Evolutionary conservation across 2,888 invertebrate genomes (phyloP).

Genomic region (Xestobium rufovillosum): DNA sequence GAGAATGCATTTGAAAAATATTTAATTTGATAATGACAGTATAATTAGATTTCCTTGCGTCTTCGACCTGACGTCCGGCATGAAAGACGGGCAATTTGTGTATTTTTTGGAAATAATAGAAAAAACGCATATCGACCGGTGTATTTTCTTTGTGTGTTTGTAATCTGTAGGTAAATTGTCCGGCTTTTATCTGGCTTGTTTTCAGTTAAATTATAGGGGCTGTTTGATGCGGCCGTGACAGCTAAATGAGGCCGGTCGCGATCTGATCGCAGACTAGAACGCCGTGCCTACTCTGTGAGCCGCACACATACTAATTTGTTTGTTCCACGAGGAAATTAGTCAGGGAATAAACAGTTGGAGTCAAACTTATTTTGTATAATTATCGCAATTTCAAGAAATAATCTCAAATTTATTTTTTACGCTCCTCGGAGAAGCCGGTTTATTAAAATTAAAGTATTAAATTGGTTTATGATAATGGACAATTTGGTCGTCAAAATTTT

Average conservation of each 20-base stretch:
- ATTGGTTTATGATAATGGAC: too few species aligned
- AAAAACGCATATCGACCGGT: conserved; percentile 28
- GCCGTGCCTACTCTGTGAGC: conserved; percentile 13
- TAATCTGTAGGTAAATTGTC: conserved; percentile 38
- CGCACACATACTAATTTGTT: conserved; percentile 26
- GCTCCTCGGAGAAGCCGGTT: neutral
- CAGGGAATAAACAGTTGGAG: conserved; percentile 23
- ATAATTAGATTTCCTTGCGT: conserved; percentile 14
- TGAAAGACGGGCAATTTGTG: conserved; percentile 19
- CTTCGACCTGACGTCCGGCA: conserved; percentile 13
- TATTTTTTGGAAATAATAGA: conserved; percentile 27
- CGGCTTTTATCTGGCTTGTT: conserved; percentile 35
- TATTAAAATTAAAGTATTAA: too few species aligned
- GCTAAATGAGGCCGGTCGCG: conserved; percentile 35
- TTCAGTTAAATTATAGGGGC: conserved; percentile 40
- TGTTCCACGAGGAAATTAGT: conserved; percentile 28
- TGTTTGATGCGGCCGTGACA: conserved; percentile 40
- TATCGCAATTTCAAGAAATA: conserved; percentile 23
- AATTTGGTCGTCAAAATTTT: too few species aligned
- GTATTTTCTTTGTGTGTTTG: conserved; percentile 34
- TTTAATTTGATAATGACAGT: conserved; percentile 20
- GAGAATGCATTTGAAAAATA: conserved; percentile 9
- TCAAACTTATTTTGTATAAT: conserved; percentile 23
- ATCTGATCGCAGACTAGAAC: conserved; percentile 23
- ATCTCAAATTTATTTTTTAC: conserved; percentile 1